Conservation (phyloP, 2,113 vertebrate genomes). For the Crocuta crocuta region DNA sequence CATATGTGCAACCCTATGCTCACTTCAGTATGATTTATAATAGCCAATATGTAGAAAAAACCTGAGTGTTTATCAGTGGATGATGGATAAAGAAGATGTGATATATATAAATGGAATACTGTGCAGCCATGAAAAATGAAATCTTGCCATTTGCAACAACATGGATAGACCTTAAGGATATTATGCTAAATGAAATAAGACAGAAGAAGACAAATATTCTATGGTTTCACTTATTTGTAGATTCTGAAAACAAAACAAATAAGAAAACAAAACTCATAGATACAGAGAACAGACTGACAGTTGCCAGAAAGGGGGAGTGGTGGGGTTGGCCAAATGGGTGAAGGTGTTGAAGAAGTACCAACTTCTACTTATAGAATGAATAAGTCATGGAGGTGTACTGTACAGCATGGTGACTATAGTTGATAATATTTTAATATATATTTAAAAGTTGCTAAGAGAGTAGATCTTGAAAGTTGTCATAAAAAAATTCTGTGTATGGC, state of each 20-base stretch:
- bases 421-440: too few relatives aligned
- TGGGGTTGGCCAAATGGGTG: background rate
- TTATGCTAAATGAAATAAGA: background rate
- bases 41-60: background rate
- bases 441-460: background rate
- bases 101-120: too few relatives aligned
- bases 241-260: background rate
- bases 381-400: too few relatives aligned
- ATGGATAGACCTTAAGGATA: background rate
- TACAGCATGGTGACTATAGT: too few relatives aligned
- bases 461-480: background rate
- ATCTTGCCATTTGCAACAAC: background rate
- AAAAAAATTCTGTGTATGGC: background rate
- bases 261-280: background rate
- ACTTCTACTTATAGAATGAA: too few relatives aligned
- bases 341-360: background rate
- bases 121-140: too few relatives aligned
- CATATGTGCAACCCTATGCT: background rate
- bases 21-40: background rate
- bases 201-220: background rate
- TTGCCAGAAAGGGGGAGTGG: background rate
- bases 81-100: background rate
- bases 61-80: background rate
- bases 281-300: background rate
- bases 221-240: background rate